Percentiles rank a stretch among this genome's conserved stretches.
phyloP scores from a whole-genome alignment of 2,888 invertebrate genomes.

The Entomobrya multifasciata region DNA sequence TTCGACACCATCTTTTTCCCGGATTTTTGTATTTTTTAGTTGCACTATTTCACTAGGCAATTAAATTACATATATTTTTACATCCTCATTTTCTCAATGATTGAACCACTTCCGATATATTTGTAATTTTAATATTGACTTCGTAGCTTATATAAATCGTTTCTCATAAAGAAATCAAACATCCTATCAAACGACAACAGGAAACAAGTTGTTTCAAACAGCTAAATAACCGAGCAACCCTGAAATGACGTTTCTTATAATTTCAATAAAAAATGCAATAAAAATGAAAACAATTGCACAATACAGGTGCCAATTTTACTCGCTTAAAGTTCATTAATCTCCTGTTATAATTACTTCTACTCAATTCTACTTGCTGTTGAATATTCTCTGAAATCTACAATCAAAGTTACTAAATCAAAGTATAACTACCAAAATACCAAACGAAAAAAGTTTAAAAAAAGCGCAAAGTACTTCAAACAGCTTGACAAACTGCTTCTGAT shows the following conservation, averaged over 20 bases:
- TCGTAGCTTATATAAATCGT: not conserved
- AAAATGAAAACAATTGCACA: not conserved
- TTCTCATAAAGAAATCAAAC: too few species aligned
- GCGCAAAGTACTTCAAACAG: not conserved
- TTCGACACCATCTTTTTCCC: conserved; percentile 38
- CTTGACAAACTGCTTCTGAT: not conserved
- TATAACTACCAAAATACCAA: not conserved
- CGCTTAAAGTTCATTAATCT: not conserved
- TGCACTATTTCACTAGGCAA: conserved; percentile 26
- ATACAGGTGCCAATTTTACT: conserved; percentile 9
- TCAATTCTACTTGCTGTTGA: not conserved
- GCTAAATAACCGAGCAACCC: too few species aligned
- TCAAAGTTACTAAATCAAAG: conserved; percentile 3
- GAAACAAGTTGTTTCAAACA: too few species aligned
- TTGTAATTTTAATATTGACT: not conserved
- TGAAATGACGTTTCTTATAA: not conserved
- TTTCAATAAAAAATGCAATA: not conserved
- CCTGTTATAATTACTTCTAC: conserved; percentile 31
- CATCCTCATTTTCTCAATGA: conserved; percentile 40
- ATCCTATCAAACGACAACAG: too few species aligned
- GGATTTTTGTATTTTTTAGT: not conserved
- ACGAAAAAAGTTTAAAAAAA: conserved; percentile 12
- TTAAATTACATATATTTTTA: not conserved
- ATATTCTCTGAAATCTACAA: not conserved
- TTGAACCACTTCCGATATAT: conserved; percentile 10